phyloP scores from a whole-genome alignment of 1,140 invertebrate species.

The Diabrotica virgifera region DNA sequence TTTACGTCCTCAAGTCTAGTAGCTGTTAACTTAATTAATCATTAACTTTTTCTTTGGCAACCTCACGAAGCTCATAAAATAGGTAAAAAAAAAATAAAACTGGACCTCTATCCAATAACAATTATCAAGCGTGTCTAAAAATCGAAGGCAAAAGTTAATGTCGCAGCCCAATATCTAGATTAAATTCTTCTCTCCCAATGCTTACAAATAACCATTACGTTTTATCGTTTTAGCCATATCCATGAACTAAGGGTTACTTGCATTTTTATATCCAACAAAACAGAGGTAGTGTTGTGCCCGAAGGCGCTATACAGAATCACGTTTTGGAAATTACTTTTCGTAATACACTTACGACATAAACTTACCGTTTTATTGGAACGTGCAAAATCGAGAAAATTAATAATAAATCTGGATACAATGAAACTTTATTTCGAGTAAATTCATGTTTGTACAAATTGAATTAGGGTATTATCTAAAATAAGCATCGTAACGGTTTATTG shows the following conservation, averaged over 20 bases:
- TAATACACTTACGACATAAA: constrained; percentile 3
- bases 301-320: constrained; percentile 1
- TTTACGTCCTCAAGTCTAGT: no score
- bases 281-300: not conserved
- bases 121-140: no score
- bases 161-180: not conserved
- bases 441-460: no score
- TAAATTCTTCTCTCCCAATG: not conserved
- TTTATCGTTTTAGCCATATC: not conserved
- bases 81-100: no score
- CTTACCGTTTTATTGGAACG: not conserved
- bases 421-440: no score
- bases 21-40: no score
- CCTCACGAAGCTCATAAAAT: no score
- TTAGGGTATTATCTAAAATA: no score
- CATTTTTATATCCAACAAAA: not conserved
- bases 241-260: constrained; percentile 2
- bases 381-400: not conserved
- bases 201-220: constrained; percentile 2
- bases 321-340: constrained; percentile 1
- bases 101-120: no score
- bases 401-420: not conserved
- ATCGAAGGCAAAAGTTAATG: not conserved
- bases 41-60: no score
- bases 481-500: no score